phyloP scores from a whole-genome alignment of 2,797 vertebrate species.

The Coccyzus lansbergi region DNA sequence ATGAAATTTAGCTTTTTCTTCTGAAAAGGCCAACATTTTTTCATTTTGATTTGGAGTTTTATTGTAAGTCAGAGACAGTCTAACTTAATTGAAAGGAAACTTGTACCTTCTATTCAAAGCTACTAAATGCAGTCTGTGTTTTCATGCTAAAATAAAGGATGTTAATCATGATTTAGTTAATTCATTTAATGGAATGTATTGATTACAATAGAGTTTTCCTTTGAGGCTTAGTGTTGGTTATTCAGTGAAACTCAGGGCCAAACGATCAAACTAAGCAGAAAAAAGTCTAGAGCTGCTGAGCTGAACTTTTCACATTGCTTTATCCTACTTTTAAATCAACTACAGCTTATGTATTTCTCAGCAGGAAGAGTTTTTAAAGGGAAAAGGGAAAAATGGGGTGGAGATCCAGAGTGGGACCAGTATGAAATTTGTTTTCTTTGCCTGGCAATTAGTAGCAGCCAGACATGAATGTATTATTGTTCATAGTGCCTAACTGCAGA shows the following conservation, averaged over 20 bases:
- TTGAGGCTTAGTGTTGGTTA: neutral
- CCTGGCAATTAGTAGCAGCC: neutral
- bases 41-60: neutral
- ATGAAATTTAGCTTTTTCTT: neutral
- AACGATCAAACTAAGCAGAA: neutral
- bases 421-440: neutral
- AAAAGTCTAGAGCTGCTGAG: neutral
- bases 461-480: neutral
- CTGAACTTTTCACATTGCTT: neutral
- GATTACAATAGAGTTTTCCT: neutral
- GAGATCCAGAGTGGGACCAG: neutral
- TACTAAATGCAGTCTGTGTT: neutral
- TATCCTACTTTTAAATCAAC: neutral
- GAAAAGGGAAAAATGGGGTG: neutral
- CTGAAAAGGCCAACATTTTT: neutral
- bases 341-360: neutral
- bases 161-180: neutral
- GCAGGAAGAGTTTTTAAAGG: neutral
- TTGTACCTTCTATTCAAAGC: neutral
- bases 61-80: neutral
- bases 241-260: neutral
- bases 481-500: neutral
- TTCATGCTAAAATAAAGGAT: neutral
- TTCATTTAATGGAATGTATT: neutral
- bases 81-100: neutral